Evolutionary conservation across 2,113 vertebrate genomes (phyloP), one percentile per base, ranked within the genome.

Genomic region (Boleophthalmus pectinirostris): DNA sequence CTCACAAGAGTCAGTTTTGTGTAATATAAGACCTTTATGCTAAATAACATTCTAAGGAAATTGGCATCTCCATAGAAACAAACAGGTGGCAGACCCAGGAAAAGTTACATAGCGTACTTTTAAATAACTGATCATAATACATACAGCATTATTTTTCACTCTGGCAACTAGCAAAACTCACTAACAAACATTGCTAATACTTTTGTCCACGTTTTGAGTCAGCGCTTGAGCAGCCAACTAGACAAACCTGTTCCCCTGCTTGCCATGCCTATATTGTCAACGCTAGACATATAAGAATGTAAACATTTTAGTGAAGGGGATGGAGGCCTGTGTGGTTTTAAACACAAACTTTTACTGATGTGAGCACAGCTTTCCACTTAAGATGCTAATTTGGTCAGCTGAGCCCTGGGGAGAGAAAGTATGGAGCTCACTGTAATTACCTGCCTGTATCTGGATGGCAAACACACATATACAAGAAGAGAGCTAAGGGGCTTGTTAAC

Each of bases 341-440:
- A 80, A 78, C 63, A 67, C 71, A 76, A 76, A 73, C 57, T 58
- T 35, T 33, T 10, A 11, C 43, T 33, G 63, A 73, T 73, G 69
- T 69, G 69, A 80, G 80, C 79, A 81, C 66, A 58, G 60, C 64
- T 79, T 83, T 74, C 70, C 78, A 86, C 82, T 80, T 84, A 80
- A 85, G 78, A 84, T 85, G 81, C 72, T 87, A 82, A 90, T 88
- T 78, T 77, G 75, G 68, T 73, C 61, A 8, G 29, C 56, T 1
- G 0, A 25, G 57, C 78, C 79, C 73, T 58, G 43, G 77, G 68
- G 77, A 82, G 84, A 21, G 63, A 78, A 83, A 74, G 66, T 67
- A 58, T 58, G 29, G 63, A 89, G 79, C 80, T 60, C 77, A 76
- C 56, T 60, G 81, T 85, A 87, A 89, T 88, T 85, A 88, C 78